Percentiles rank a stretch among this genome's conserved stretches.
Evolutionary conservation across 1,140 invertebrate genomes (phyloP).

Genomic region (Dreissena polymorpha): DNA sequence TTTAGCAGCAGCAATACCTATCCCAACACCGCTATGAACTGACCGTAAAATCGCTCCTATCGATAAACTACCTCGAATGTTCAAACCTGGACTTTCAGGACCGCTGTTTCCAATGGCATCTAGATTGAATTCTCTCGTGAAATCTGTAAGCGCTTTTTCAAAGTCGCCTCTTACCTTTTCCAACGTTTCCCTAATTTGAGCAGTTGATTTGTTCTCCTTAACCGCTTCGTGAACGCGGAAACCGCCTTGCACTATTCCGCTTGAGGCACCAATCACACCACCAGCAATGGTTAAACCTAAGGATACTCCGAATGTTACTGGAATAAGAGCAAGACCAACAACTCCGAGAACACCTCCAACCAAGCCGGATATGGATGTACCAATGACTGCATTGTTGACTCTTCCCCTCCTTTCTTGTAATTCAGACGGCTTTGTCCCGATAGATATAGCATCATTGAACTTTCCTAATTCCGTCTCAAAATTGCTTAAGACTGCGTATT

Average conservation of each 20-base stretch:
- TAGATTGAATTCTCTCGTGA: neutral
- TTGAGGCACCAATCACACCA: conserved; percentile 12
- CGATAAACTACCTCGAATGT: neutral
- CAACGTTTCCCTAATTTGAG: neutral
- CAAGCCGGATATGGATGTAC: neutral
- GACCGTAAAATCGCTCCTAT: neutral
- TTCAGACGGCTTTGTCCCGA: neutral
- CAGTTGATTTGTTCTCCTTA: conserved; percentile 1
- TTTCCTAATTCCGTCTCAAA: too few species aligned
- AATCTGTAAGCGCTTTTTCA: neutral
- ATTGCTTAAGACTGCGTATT: too few species aligned
- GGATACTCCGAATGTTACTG: conserved; percentile 9
- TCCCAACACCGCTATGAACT: neutral
- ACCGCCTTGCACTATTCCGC: neutral
- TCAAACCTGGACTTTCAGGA: neutral
- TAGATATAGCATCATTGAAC: too few species aligned
- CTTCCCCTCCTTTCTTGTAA: conserved; percentile 4
- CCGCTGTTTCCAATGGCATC: neutral
- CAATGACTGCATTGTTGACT: conserved; percentile 20
- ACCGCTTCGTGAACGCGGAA: neutral
- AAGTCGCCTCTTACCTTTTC: neutral
- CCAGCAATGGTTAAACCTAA: conserved; percentile 6
- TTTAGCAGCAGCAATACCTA: neutral
- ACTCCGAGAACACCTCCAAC: conserved; percentile 1
- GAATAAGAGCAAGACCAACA: conserved; percentile 4